These are phyloP conservation scores for Acanthaster planci DNA, from an alignment of 35 echinoderm and acorn worm species.

Conservation along the genomic window DNA sequence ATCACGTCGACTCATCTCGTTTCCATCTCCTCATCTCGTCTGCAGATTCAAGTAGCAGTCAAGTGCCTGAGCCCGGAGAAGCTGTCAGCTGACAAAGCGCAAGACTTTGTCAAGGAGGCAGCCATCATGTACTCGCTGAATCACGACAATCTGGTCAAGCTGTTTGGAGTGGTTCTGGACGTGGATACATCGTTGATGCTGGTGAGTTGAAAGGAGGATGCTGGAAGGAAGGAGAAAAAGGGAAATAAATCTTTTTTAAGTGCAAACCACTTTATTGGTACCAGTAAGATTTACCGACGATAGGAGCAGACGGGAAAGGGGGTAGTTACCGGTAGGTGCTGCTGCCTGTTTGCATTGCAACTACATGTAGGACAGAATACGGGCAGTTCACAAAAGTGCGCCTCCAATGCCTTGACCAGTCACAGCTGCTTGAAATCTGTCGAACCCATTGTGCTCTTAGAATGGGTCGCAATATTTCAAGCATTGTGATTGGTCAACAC, in stretches of 20 bases:
- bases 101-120: slow-evolving; percentile 97
- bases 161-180: slow-evolving; percentile 93
- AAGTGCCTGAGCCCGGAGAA: slow-evolving; percentile 91
- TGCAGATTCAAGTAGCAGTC: slow-evolving; percentile 92
- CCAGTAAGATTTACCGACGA: background rate
- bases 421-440: too few relatives aligned
- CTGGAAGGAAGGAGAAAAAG: background rate
- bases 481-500: too few relatives aligned
- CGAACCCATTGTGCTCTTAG: too few relatives aligned
- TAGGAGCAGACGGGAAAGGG: slow-evolving; percentile 3
- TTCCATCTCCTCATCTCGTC: background rate
- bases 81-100: slow-evolving; percentile 50
- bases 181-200: slow-evolving; percentile 87
- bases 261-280: background rate
- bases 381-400: too few relatives aligned
- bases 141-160: slow-evolving; percentile 86
- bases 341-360: too few relatives aligned
- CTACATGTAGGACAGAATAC: too few relatives aligned
- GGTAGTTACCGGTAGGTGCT: too few relatives aligned
- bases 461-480: too few relatives aligned
- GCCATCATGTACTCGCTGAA: slow-evolving; percentile 98
- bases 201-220: slow-evolving; percentile 48
- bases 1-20: too few relatives aligned
- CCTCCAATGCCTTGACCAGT: too few relatives aligned
- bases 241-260: background rate